Evolutionary conservation across 2,888 invertebrate species (phyloP).

Genomic region (Erebia epiphron): DNA sequence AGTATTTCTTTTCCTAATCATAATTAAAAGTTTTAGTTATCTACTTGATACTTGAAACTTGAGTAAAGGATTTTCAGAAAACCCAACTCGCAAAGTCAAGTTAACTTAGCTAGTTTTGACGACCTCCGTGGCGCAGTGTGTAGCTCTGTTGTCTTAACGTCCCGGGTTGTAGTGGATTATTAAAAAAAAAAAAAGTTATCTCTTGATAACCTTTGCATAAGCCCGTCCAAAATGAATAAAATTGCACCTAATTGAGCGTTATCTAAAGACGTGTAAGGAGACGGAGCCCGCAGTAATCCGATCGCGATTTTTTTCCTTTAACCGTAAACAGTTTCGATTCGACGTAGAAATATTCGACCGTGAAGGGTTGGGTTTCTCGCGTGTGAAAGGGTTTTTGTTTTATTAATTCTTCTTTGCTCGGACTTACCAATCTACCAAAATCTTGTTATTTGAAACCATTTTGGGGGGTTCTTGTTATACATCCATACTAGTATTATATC

Average conservation of each 20-base stretch:
- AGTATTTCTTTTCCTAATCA: too few relatives aligned
- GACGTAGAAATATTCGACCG: conserved; percentile 53
- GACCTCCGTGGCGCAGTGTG: too few relatives aligned
- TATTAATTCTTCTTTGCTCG: conserved; percentile 29
- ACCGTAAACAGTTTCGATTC: conserved; percentile 66
- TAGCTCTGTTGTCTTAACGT: too few relatives aligned
- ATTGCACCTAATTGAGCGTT: conserved; percentile 75
- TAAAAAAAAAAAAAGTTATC: too few relatives aligned
- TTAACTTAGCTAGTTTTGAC: too few relatives aligned
- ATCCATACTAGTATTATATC: too few relatives aligned
- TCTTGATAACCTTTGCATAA: conserved; percentile 46
- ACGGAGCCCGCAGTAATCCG: conserved; percentile 64
- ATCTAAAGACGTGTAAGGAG: conserved; percentile 66
- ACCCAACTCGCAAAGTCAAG: too few relatives aligned
- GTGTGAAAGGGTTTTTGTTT: conserved; percentile 47
- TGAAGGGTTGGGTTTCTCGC: conserved; percentile 63
- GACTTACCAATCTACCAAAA: conserved; percentile 28
- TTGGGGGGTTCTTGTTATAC: not conserved
- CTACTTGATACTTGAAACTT: too few relatives aligned
- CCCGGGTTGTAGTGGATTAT: too few relatives aligned
- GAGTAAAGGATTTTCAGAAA: too few relatives aligned
- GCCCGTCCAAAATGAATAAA: conserved; percentile 57
- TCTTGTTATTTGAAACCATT: conserved; percentile 30
- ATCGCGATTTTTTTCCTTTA: conserved; percentile 61
- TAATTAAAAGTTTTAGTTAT: too few relatives aligned